These are phyloP conservation scores for Cervus canadensis DNA, from an alignment of 2,113 vertebrate genomes.

Conservation along the genomic window DNA sequence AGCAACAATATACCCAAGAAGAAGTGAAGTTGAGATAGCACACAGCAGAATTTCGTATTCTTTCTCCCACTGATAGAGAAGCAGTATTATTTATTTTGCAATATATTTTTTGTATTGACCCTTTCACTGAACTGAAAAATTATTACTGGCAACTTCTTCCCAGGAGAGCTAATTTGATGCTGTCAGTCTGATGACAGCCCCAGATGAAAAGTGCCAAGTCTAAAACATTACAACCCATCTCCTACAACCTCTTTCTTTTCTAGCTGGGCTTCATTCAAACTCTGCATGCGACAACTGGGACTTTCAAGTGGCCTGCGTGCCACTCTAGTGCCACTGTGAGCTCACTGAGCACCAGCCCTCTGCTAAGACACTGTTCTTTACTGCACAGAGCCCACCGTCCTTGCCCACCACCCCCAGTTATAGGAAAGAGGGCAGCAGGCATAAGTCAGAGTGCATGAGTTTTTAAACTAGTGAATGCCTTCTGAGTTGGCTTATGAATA, in stretches of 20 bases:
- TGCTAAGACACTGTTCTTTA: not conserved
- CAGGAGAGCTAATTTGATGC: not conserved
- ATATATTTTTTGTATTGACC: not conserved
- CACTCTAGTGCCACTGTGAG: not conserved
- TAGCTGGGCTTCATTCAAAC: not conserved
- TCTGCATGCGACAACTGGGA: not conserved
- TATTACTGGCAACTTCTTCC: not conserved
- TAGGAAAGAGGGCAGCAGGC: not conserved
- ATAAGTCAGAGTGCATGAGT: rapidly evolving
- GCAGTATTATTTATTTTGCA: not conserved
- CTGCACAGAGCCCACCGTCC: not conserved
- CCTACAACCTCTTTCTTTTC: not conserved
- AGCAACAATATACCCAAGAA: not conserved
- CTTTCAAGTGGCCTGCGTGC: not conserved
- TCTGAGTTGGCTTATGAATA: not conserved
- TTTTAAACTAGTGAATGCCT: not conserved
- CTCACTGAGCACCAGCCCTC: not conserved
- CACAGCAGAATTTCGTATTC: not conserved
- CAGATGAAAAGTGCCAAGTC: not conserved
- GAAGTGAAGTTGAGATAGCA: not conserved
- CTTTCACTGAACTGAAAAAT: not conserved
- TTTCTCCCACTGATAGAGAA: not conserved
- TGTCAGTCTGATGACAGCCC: not conserved
- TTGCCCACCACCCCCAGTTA: not conserved
- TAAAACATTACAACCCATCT: not conserved